Base-by-base conservation (phyloP, 1,140 invertebrate species). In the Bathynomus jamesi region DNA sequence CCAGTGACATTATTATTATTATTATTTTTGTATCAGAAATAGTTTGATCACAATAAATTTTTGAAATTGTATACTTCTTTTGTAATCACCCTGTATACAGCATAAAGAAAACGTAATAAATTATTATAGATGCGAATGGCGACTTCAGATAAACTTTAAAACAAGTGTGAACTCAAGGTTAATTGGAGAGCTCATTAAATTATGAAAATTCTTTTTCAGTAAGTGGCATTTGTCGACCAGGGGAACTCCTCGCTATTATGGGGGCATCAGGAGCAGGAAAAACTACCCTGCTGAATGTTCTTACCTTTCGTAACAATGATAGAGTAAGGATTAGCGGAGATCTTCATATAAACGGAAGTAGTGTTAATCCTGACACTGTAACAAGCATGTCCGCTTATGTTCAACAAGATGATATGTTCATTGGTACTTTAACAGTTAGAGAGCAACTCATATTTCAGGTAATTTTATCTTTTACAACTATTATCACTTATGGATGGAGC, bases 241-340 rank as follows among this genome's bases (percentile, higher is more conserved):
- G 94, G 3, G 92, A 96, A 81, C 82, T 97, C 27, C 81, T 97
- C 67, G 94, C 94, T 1, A 89, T 98, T n/a, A 91, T 98, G 90
- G 95, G 95, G 3, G 91, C 94, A 2, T 95, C 93, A 29, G 95
- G 95, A 0, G 92, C 96, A 0, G 96, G 96, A 3, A 99, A 99
- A 84, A 96, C 95, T 0, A 98, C 95, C 0, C 85, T 98, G 0
- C 82, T 98, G 32, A 98, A 98, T 81, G 87, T 93, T 0, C 80
- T 98, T 32, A 96, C 94, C 3, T 92, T 91, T 81, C 86, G 92
- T 4, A 87, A 85, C 74, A 88, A 89, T 0, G 81, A 85, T 3
- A 83, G 11, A n/a, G 30, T 61, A 10, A 29, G 28, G n/a, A 10
- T 53, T 2, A 28, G 46, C 65, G 75, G 75, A 28, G 61, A 67